A percentile compares a stretch with the other conserved stretches of the same genome.
Evolutionary conservation across 2,797 vertebrate genomes (phyloP).

Genomic region (Carduelis carduelis): DNA sequence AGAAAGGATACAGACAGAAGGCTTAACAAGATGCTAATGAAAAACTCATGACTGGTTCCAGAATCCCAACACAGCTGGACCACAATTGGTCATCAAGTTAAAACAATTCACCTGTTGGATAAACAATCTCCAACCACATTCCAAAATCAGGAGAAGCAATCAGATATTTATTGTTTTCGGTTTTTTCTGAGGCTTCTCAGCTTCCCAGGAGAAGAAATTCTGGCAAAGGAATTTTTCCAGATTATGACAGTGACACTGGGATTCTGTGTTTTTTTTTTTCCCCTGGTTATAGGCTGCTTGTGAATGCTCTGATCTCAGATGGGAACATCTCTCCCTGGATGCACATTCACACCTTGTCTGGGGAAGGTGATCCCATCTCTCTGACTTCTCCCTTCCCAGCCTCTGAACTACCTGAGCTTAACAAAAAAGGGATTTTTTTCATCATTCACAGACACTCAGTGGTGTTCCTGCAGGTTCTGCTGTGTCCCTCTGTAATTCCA

Average conservation of each 20-base stretch:
- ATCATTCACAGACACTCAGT: rapidly evolving
- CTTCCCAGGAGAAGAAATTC: too few species aligned
- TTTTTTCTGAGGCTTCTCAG: too few species aligned
- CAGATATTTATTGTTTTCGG: too few species aligned
- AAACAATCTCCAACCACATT: too few species aligned
- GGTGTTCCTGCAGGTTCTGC: not conserved
- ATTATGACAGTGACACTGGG: not conserved
- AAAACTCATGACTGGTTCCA: too few species aligned
- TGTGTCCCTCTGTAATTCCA: not conserved
- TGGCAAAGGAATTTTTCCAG: too few species aligned
- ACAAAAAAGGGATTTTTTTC: not conserved
- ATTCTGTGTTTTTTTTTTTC: not conserved
- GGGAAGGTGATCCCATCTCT: not conserved
- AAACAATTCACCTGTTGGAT: too few species aligned
- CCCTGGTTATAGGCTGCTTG: not conserved
- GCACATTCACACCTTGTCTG: not conserved
- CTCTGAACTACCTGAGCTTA: not conserved
- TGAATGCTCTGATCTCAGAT: not conserved
- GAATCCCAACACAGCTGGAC: too few species aligned
- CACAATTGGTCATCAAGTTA: too few species aligned
- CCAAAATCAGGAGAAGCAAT: too few species aligned
- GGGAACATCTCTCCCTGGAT: not conserved
- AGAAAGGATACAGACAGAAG: too few species aligned
- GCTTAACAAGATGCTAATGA: too few species aligned
- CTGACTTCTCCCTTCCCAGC: not conserved